These are phyloP conservation scores for Hucho hucho DNA, from an alignment of 2,113 vertebrate species.

Conservation along the genomic window DNA sequence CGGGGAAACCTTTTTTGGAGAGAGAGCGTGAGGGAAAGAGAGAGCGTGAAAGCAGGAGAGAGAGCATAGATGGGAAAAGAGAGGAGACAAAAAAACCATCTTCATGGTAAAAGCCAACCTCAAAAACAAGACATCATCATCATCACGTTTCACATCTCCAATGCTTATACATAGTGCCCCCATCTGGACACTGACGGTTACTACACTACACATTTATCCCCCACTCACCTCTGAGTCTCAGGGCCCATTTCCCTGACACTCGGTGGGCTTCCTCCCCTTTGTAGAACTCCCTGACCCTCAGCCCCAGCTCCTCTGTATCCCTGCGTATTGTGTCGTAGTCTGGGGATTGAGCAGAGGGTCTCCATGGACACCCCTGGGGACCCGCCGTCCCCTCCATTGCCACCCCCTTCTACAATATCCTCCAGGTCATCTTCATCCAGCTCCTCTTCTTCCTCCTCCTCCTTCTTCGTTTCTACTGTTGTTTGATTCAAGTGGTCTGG, in stretches of 20 bases:
- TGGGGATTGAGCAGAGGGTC: slow-evolving; percentile 64
- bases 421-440: slow-evolving; percentile 69
- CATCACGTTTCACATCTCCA: neutral
- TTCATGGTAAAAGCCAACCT: too few species aligned
- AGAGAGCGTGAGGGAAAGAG: too few species aligned
- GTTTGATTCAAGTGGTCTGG: slow-evolving; percentile 43
- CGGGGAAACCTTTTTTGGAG: too few species aligned
- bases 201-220: slow-evolving; percentile 11
- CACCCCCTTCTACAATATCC: slow-evolving; percentile 39
- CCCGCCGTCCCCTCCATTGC: neutral
- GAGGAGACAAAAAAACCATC: too few species aligned
- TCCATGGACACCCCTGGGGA: slow-evolving; percentile 15
- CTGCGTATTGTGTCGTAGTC: slow-evolving; percentile 77
- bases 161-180: slow-evolving; percentile 24
- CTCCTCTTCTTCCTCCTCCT: slow-evolving; percentile 43
- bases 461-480: neutral
- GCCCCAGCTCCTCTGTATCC: slow-evolving; percentile 75
- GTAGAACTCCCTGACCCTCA: slow-evolving; percentile 87
- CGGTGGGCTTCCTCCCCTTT: slow-evolving; percentile 75
- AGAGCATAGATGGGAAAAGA: too few species aligned
- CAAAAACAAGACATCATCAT: too few species aligned
- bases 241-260: slow-evolving; percentile 27
- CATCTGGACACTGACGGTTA: slow-evolving; percentile 24
- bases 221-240: neutral
- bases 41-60: too few species aligned